Evolutionary conservation across 2,113 vertebrate species (phyloP), one percentile per base, ranked within the genome.

Genomic region (Odontesthes bonariensis): DNA sequence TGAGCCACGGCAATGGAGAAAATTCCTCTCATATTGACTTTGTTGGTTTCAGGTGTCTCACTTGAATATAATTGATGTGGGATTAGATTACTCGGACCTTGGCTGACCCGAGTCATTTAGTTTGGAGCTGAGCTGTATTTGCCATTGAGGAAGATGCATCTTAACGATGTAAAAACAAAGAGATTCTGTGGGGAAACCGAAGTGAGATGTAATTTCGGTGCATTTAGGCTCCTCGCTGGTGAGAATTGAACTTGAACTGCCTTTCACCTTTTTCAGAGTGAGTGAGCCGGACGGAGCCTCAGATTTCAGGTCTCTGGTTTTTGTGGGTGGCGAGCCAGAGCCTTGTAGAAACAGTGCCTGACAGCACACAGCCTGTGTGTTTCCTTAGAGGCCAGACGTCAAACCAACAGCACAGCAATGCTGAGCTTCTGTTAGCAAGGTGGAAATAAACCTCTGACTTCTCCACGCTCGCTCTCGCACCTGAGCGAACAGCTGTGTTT

Each of bases 401-500:
- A 57, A 66, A 57, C 61, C 6, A 59, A 65, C 77, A 63, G 33
- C 69, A 19, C 33, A 4, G 22, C 1, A 59, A 84, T 81, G 84
- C 66, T 58, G 78, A 53, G 78, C 78, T 52, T 76, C 85, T 89
- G 78, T 84, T 73, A 9, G 59, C 47, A 8, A 1, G 14, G 7
- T 66, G 78, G 73, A 82, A 70, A 77, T 52, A 14, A 62, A n/a
- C 53, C 27, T 27, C 64, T 22, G 73, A 44, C 40, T 44, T 54
- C 46, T 8, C 33, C 32, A 2, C n/a, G 17, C 58, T 47, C 62
- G 32, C 68, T 11, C 69, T 38, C 76, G 65, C 70, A 83, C 83
- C 77, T 84, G 77, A 73, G 64, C 16, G 80, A 79, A 63, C 59
- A 56, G 49, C 63, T 31, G 33, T 69, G 73, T 85, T 79, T 69